Evolutionary conservation across 2,797 vertebrate genomes (phyloP).

Genomic region (Gadopsis bispinosus): DNA sequence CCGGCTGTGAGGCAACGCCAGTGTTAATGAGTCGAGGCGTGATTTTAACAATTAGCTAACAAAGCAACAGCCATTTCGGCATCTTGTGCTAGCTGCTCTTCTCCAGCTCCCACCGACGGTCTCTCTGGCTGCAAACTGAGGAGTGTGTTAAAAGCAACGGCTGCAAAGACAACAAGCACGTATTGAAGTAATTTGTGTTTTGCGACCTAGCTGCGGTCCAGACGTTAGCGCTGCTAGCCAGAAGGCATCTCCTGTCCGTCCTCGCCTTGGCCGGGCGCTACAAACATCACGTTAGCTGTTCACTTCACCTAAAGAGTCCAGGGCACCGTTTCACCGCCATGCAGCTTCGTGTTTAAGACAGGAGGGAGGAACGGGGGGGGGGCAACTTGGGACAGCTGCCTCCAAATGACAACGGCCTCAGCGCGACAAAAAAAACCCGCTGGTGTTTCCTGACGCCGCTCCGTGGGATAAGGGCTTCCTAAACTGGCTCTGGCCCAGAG

Average conservation of each 20-base stretch:
- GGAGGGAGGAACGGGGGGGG: too few species aligned
- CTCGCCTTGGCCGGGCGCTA: constrained; percentile 61
- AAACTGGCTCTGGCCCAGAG: constrained; percentile 39
- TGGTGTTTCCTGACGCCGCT: constrained; percentile 30
- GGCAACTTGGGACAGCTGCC: background rate
- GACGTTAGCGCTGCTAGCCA: constrained; percentile 65
- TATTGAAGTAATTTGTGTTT: background rate
- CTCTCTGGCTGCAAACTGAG: background rate
- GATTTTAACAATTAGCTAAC: background rate
- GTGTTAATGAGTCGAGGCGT: background rate
- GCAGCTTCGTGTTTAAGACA: background rate
- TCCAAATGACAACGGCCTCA: constrained; percentile 1
- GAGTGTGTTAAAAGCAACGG: background rate
- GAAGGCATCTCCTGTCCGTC: constrained; percentile 61
- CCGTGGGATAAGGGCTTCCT: constrained; percentile 42
- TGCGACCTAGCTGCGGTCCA: constrained; percentile 33
- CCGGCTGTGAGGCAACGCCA: background rate
- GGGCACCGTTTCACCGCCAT: constrained; percentile 12
- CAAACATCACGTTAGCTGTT: constrained; percentile 44
- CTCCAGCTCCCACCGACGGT: background rate
- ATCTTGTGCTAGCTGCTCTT: constrained; percentile 6
- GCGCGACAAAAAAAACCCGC: background rate
- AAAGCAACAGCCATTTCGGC: constrained; percentile 11
- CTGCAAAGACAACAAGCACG: background rate
- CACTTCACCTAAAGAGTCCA: constrained; percentile 16